Evolutionary conservation across 35 echinoderm and acorn worm genomes (phyloP), one percentile per base, ranked within the genome.

Genomic region (Acanthaster planci): DNA sequence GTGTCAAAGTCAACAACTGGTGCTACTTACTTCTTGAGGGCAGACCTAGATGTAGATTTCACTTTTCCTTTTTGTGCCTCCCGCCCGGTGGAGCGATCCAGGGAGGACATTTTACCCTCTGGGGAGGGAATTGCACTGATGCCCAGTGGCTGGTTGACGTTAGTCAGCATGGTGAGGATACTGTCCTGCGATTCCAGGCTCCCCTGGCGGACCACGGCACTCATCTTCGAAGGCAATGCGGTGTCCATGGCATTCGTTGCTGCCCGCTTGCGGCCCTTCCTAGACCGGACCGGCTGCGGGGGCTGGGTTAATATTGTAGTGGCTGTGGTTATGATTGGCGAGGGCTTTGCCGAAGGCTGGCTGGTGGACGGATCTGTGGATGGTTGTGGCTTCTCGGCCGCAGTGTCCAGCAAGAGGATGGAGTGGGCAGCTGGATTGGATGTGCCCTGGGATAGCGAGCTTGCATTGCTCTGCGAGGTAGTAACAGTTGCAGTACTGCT

Each of bases 111-210:
- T 29, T 72, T 72, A 72, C 64, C 64, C 72, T 99, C 96, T 40
- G 96, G 96, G n/a, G 96, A 99, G 77, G 96, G 92, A 67, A 99
- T 99, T 38, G 96, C 96, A 89, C 82, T 84, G 30, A 99, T 99
- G n/a, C 89, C 80, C 42, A 99, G 67, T 51, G 96, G 96, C 79
- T 94, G 88, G 77, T 94, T 91, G 3, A 94, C 96, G 56, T 90
- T 99, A 16, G 81, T 90, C 80, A 99, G 85, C 76, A 99, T 94
- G 9, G 92, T 90, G 8, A 94, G 76, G 53, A 99, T 84, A 53
- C 81, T 83, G 40, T 99, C 89, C 67, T 94, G 92, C 36, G 87
- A 60, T 34, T 85, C 79, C 22, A 72, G 64, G n/a, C 77, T 79
- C 37, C 77, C 38, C 37, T 57, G 56, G 1, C 52, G 51, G 38